Evolutionary conservation across 2,113 vertebrate species (phyloP), one percentile per base, ranked within the genome.

Genomic region (Salvelinus namaycush): DNA sequence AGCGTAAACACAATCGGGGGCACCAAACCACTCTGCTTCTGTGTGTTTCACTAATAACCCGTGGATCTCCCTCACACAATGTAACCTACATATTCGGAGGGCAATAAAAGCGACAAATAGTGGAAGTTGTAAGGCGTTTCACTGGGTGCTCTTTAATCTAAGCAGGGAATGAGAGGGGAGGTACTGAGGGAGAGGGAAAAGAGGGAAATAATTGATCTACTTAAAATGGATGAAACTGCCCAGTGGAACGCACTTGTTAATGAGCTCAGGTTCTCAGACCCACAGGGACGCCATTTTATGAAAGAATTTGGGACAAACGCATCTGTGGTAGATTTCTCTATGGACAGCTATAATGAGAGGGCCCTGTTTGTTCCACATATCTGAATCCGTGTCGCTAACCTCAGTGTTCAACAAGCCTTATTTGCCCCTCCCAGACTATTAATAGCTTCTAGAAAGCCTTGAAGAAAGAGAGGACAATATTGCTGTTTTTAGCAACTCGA

Each of bases 191-290:
- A 44, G 39, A 44, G 9, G 34, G 34, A 39, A 39, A 39, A 59
- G 54, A 18, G 65, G 29, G 66, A 34, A 20, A 68, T 65, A 65
- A 65, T 65, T 65, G 62, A 68, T 31, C 66, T 68, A 68, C 66
- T 68, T 68, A 34, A 68, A 68, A 68, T 68, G 66, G 66, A 68
- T 27, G 66, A 68, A 68, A 34, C 27, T 68, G 66, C 66, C 66
- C 66, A 68, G 66, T 68, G 66, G 66, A 68, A 68, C 66, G 1
- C 66, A 26, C 1, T 14, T 68, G 66, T n/a, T 34, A 68, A 34
- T 68, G 12, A 68, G 66, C 66, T 34, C 18, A 14, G 29, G 66
- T 29, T 16, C 13, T 5, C 14, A 16, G n/a, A 2, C 66, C 26
- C 24, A 13, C 22, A 26, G 26, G 13, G 24, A 2, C 24, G 9